Conservation (phyloP, 1,140 invertebrate genomes). For the Micrasema longulum region DNA sequence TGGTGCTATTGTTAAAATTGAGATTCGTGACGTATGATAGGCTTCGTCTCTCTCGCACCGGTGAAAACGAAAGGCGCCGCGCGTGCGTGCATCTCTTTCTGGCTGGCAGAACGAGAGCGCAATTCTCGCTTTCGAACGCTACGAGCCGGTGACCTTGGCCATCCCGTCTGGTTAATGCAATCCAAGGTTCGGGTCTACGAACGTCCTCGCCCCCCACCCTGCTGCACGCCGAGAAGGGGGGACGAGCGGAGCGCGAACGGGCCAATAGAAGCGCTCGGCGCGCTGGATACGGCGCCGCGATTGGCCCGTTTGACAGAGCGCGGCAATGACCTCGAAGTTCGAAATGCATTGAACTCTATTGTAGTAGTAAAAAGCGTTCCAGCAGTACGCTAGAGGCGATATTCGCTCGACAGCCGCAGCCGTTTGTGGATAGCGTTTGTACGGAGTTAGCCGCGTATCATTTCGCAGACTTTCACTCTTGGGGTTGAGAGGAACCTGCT, state of each 20-base stretch:
- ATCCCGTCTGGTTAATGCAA: constrained; percentile 59
- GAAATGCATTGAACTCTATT: constrained; percentile 65
- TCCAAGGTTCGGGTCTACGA: constrained; percentile 70
- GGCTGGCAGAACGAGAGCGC: constrained; percentile 39
- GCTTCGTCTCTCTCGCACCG: constrained; percentile 22
- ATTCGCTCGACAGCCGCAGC: constrained; percentile 58
- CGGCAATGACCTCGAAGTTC: constrained; percentile 70
- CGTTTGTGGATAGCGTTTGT: constrained; percentile 62
- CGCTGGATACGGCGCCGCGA: constrained; percentile 59
- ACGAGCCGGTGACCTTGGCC: constrained; percentile 65
- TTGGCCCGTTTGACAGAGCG: constrained; percentile 61
- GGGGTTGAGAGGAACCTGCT: constrained; percentile 60
- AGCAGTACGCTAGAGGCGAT: constrained; percentile 61
- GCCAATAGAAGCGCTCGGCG: constrained; percentile 63
- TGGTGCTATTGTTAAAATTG: not conserved
- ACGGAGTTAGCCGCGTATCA: constrained; percentile 64
- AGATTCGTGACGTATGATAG: constrained; percentile 20
- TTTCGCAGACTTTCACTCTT: constrained; percentile 71
- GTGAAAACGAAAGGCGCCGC: constrained; percentile 35
- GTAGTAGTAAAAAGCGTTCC: constrained; percentile 57
- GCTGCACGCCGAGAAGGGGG: constrained; percentile 58
- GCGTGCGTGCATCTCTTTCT: constrained; percentile 35
- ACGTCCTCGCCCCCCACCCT: constrained; percentile 58
- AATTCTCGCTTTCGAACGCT: constrained; percentile 50
- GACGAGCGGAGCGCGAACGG: constrained; percentile 48